These are phyloP conservation scores for Lepisosteus osseus DNA, from an alignment of 2,113 vertebrate species.

Conservation along the genomic window DNA sequence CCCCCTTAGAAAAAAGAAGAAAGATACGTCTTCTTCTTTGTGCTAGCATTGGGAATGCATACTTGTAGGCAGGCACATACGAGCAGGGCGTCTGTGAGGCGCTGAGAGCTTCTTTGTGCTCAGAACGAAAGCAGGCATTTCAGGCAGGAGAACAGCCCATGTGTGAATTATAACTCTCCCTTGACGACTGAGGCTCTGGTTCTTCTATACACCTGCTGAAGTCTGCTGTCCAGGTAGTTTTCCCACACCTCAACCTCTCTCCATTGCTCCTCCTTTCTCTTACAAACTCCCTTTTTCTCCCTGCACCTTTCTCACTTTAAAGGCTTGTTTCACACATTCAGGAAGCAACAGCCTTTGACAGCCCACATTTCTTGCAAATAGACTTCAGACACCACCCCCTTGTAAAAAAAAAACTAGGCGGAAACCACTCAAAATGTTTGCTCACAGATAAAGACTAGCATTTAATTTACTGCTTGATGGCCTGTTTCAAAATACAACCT, in stretches of 20 bases:
- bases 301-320: slow-evolving; percentile 17
- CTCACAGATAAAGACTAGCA: background rate
- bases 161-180: background rate
- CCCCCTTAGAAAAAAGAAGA: too few relatives aligned
- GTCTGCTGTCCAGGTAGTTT: slow-evolving; percentile 21
- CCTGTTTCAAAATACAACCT: too few relatives aligned
- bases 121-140: background rate
- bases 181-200: slow-evolving; percentile 27
- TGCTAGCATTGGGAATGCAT: too few relatives aligned
- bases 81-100: too few relatives aligned
- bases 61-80: too few relatives aligned
- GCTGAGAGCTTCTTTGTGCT: background rate
- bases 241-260: background rate
- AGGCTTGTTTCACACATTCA: background rate
- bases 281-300: background rate
- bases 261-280: background rate
- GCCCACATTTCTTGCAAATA: background rate
- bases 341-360: background rate
- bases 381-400: background rate
- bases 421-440: background rate
- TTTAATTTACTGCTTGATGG: too few relatives aligned
- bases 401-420: background rate
- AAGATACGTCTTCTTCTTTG: too few relatives aligned
- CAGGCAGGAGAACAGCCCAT: background rate
- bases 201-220: slow-evolving; percentile 35